Percentiles rank a stretch among this genome's conserved stretches.
phyloP scores from a whole-genome alignment of 1,140 invertebrate genomes.

The Aricia agestis region DNA sequence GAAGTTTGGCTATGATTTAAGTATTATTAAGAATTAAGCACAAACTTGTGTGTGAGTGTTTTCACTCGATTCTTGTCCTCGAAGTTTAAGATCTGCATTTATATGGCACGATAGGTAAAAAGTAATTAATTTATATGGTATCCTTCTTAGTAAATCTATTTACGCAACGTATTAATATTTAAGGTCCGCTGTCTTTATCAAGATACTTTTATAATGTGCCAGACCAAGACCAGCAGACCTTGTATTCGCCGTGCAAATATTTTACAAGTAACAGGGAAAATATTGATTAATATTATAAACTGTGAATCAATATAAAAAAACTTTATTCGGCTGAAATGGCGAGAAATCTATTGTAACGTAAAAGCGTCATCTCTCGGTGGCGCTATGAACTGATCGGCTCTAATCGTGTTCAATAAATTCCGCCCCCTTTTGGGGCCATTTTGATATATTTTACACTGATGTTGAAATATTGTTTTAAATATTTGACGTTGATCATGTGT shows the following conservation, averaged over 20 bases:
- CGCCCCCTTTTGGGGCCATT: background rate
- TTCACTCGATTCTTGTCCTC: background rate
- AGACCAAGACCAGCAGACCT: too few species aligned
- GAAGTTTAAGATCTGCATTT: background rate
- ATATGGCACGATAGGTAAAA: background rate
- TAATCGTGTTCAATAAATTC: slow-evolving; percentile 1
- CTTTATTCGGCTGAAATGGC: background rate
- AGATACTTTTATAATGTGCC: too few species aligned
- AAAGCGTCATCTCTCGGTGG: background rate
- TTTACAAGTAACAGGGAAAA: too few species aligned
- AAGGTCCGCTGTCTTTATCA: too few species aligned
- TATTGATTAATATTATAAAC: too few species aligned
- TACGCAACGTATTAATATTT: too few species aligned
- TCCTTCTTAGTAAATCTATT: too few species aligned
- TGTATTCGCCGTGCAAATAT: too few species aligned
- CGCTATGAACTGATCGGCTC: background rate
- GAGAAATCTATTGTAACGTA: background rate
- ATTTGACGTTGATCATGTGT: background rate
- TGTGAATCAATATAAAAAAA: too few species aligned
- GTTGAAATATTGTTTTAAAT: slow-evolving; percentile 14
- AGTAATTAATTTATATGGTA: too few species aligned
- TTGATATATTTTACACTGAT: slow-evolving; percentile 9
- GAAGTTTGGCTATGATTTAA: slow-evolving; percentile 3
- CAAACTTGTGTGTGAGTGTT: background rate
- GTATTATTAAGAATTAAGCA: slow-evolving; percentile 1